Conservation (phyloP, 2,888 invertebrate genomes). For the Quadroppia sp. region DNA sequence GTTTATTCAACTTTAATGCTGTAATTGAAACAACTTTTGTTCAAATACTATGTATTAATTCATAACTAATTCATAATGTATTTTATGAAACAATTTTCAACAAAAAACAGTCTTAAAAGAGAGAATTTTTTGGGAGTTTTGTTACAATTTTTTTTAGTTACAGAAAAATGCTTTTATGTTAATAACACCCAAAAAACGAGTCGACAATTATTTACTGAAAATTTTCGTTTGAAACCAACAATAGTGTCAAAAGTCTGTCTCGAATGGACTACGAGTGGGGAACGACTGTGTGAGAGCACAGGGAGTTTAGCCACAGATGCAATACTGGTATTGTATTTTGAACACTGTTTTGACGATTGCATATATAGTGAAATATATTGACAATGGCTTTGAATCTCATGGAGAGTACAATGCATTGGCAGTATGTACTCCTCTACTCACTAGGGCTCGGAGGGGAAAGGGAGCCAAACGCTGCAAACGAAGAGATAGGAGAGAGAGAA, state of each 20-base stretch:
- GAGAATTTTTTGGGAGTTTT: not conserved
- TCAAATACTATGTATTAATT: no score
- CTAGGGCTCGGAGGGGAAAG: not conserved
- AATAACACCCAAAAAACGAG: conserved; percentile 15
- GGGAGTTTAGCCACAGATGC: conserved; percentile 22
- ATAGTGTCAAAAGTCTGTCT: conserved; percentile 19
- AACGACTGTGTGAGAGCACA: not conserved
- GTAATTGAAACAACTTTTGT: no score
- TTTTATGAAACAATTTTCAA: not conserved
- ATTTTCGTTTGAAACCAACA: conserved; percentile 13
- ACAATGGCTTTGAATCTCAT: not conserved
- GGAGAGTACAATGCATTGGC: conserved; percentile 17
- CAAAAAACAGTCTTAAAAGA: not conserved
- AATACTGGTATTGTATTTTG: conserved; percentile 3
- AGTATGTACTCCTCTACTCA: conserved; percentile 13
- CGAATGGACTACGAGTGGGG: not conserved
- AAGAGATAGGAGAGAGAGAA: conserved; percentile 26
- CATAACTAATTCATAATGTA: no score
- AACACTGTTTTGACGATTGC: conserved; percentile 19
- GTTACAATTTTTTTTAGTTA: not conserved
- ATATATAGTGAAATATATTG: not conserved
- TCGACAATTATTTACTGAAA: conserved; percentile 9
- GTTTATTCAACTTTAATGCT: no score
- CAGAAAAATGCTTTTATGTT: conserved; percentile 21
- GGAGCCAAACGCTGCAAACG: not conserved